Percentiles rank a stretch among this genome's conserved stretches.
phyloP scores from a whole-genome alignment of 2,888 invertebrate genomes.

The Bursaphelenchus okinawaensis region DNA sequence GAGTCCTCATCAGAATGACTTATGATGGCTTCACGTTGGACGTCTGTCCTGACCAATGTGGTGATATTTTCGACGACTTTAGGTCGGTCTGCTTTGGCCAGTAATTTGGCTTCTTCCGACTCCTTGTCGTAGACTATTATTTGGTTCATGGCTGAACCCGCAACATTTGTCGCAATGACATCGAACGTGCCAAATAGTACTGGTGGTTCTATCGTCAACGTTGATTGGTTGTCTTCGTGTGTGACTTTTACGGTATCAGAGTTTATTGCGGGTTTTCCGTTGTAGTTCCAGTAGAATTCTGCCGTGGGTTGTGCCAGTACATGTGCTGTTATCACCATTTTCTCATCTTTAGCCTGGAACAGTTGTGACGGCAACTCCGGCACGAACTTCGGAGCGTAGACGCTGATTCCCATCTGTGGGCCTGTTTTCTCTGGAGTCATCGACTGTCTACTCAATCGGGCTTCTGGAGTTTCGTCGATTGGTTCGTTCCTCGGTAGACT shows the following conservation, averaged over 20 bases:
- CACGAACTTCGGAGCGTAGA: slow-evolving; percentile 46
- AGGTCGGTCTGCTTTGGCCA: not conserved
- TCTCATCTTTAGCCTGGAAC: slow-evolving; percentile 32
- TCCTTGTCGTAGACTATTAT: slow-evolving; percentile 9
- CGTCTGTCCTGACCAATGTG: slow-evolving; percentile 24
- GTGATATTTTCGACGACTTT: slow-evolving; percentile 24
- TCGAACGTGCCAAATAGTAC: slow-evolving; percentile 47
- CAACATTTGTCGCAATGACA: slow-evolving; percentile 43
- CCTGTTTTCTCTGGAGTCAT: slow-evolving; percentile 18
- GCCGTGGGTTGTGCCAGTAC: slow-evolving; percentile 49
- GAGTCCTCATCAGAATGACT: slow-evolving; percentile 24
- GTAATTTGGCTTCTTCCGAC: slow-evolving; percentile 10
- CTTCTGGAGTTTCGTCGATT: slow-evolving; percentile 3
- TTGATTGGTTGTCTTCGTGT: slow-evolving; percentile 37
- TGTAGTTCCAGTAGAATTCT: slow-evolving; percentile 60
- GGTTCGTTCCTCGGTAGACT: slow-evolving; percentile 26
- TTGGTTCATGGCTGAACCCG: slow-evolving; percentile 21
- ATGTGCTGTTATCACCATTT: slow-evolving; percentile 41
- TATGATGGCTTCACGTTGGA: slow-evolving; percentile 18
- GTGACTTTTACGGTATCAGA: not conserved
- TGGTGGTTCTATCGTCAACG: slow-evolving; percentile 45
- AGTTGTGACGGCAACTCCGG: slow-evolving; percentile 38
- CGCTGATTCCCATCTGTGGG: slow-evolving; percentile 14
- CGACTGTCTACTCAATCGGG: slow-evolving; percentile 15
- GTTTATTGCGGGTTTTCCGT: slow-evolving; percentile 47